Base-by-base conservation (phyloP, 2,113 vertebrate genomes). In the Saccopteryx leptura region DNA sequence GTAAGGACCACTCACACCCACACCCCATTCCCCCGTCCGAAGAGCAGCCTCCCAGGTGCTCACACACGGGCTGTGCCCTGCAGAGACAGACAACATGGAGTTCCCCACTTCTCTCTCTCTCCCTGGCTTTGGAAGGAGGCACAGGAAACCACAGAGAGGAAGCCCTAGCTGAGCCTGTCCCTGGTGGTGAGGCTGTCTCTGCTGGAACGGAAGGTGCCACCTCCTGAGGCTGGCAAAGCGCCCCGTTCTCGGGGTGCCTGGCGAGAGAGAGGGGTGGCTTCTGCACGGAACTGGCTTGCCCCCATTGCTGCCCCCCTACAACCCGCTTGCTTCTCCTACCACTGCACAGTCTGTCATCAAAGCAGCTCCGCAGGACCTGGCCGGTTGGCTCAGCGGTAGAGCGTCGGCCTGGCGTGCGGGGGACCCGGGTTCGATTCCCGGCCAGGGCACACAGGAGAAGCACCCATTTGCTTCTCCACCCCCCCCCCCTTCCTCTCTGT, bases 191-290 rank as follows among this genome's bases (percentile, higher is more conserved):
- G 52, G 11, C 52, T 7, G 15, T 33, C 56, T 58, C 23, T 13
- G 21, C 17, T 6, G 65, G 72, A 3, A 4, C 1, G 13, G 60
- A 68, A 68, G 61, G 63, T 17, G 31, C 46, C 46, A 61, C 3
- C 15, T 63, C n/a, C 65, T 46, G 6, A 0, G 3, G 28, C 14
- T n/a, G 31, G 3, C 84, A 61, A 52, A 48, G 65, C 33, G 31
- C 4, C 39, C 14, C 0, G 8, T 46, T 46, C 31, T 28, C 3
- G 0, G 11, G n/a, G 11, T 39, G 17, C n/a, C 48, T 2, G 60
- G 15, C 3, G 39, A 39, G 39, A 39, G 3, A 1, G 9, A 46
- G 9, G 63, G 33, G 39, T 31, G 23, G 33, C 46, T 52, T 65
- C 82, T 52, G 33, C 12, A 15, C 7, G 33, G 15, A 1, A 33